A percentile compares a stretch with the other conserved stretches of the same genome.
Conservation (phyloP, 2,113 vertebrate genomes). For the Bufo gargarizans region DNA sequence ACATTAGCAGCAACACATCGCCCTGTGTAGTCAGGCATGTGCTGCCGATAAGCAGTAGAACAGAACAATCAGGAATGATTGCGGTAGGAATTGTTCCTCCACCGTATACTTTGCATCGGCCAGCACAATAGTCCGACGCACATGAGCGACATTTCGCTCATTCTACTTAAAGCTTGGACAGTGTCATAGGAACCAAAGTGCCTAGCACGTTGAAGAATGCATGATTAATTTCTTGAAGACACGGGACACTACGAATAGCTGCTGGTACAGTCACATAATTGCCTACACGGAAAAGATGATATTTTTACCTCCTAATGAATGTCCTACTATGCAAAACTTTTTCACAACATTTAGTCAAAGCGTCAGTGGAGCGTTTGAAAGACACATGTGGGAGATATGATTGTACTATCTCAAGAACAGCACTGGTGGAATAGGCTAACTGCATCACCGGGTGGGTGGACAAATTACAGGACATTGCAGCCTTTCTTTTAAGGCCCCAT, state of each 20-base stretch:
- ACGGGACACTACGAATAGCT: conserved; percentile 17
- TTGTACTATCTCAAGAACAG: accelerated
- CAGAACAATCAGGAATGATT: no score
- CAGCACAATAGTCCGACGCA: no score
- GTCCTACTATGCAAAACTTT: conserved; percentile 13
- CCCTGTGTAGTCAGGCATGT: no score
- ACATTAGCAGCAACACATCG: no score
- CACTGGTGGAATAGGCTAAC: not conserved
- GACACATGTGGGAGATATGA: not conserved
- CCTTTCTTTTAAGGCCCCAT: no score
- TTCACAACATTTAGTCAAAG: not conserved
- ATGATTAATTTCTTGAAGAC: not conserved
- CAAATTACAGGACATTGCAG: not conserved
- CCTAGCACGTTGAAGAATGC: conserved; percentile 16
- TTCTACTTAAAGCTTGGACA: no score
- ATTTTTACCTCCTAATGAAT: conserved; percentile 15
- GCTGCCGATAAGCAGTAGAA: no score
- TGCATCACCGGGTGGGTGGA: not conserved
- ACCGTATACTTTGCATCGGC: no score
- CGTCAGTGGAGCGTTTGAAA: not conserved
- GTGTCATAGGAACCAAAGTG: not conserved
- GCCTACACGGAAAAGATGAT: conserved; percentile 24
- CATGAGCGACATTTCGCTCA: no score
- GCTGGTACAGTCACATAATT: conserved; percentile 25
- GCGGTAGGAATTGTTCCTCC: no score